Conservation (phyloP, 2,888 invertebrate species). For the Aleiodes alternator region DNA sequence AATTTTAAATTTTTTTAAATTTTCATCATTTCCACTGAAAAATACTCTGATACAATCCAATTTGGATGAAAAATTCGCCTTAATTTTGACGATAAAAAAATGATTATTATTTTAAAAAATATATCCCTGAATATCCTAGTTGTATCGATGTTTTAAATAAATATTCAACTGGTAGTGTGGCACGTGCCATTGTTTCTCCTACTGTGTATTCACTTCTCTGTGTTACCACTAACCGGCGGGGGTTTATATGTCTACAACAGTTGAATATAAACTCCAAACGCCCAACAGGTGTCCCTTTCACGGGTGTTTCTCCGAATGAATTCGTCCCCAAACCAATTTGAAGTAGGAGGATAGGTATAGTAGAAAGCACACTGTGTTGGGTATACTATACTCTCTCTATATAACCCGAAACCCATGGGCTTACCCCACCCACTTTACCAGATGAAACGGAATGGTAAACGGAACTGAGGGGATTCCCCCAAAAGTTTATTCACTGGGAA, state of each 20-base stretch:
- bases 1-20: too few species aligned
- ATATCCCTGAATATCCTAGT: neutral
- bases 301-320: conserved; percentile 76
- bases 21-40: too few species aligned
- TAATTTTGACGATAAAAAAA: too few species aligned
- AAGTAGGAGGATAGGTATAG: conserved; percentile 22
- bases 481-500: conserved; percentile 57
- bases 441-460: conserved; percentile 75
- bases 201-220: conserved; percentile 36
- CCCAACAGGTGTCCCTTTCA: conserved; percentile 76
- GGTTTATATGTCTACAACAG: conserved; percentile 50
- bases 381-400: conserved; percentile 40
- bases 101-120: too few species aligned
- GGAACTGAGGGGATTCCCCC: conserved; percentile 70
- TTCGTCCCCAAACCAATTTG: conserved; percentile 69
- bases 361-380: conserved; percentile 51
- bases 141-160: neutral
- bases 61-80: too few species aligned
- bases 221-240: conserved; percentile 1
- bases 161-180: conserved; percentile 52
- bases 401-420: conserved; percentile 63
- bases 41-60: too few species aligned
- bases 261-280: conserved; percentile 58
- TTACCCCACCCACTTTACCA: conserved; percentile 73
- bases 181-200: conserved; percentile 71